A percentile compares a stretch with the other conserved stretches of the same genome.
Evolutionary conservation across 1,140 invertebrate genomes (phyloP).

Genomic region (Telenomus remus): DNA sequence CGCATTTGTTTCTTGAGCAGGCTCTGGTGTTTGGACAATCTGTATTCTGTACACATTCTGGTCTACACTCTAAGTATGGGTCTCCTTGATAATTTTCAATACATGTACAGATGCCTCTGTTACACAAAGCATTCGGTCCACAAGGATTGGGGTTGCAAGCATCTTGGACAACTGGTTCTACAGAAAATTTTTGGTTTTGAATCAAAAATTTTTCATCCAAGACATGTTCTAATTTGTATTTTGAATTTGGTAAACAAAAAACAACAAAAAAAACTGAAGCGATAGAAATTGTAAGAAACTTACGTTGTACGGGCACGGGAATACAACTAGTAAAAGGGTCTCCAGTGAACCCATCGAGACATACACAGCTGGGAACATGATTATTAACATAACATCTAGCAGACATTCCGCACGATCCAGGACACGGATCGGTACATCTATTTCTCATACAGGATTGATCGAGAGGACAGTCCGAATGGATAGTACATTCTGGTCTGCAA

Average conservation of each 20-base stretch:
- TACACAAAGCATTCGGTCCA: conserved; percentile 76
- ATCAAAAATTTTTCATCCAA: too few species aligned
- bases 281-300: conserved; percentile 28
- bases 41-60: conserved; percentile 82
- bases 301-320: conserved; percentile 64
- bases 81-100: conserved; percentile 82
- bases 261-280: too few species aligned
- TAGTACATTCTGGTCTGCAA: conserved; percentile 84
- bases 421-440: conserved; percentile 80
- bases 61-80: conserved; percentile 82
- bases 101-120: conserved; percentile 79
- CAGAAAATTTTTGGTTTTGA: too few species aligned
- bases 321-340: conserved; percentile 83
- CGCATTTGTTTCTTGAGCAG: conserved; percentile 77
- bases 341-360: conserved; percentile 81
- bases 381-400: conserved; percentile 82
- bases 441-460: conserved; percentile 76
- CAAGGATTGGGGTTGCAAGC: conserved; percentile 70
- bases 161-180: conserved; percentile 51
- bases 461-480: conserved; percentile 79
- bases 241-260: too few species aligned
- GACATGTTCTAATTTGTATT: too few species aligned
- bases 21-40: conserved; percentile 80
- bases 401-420: conserved; percentile 82
- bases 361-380: conserved; percentile 82